Evolutionary conservation across 2,113 vertebrate genomes (phyloP), one percentile per base, ranked within the genome.

Genomic region (Petrocephalus zakoni): DNA sequence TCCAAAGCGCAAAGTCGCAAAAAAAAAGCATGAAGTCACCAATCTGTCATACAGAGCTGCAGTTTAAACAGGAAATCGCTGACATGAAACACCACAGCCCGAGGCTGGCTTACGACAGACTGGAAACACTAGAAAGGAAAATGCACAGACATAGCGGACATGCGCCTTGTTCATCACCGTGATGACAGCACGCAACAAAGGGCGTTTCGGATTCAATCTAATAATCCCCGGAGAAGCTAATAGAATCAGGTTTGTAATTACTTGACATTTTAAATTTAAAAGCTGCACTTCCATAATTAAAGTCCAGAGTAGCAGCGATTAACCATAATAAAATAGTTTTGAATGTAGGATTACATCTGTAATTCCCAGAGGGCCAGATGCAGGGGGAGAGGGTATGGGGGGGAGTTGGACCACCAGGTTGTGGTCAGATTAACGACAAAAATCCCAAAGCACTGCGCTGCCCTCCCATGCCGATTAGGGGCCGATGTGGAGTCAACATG

Each of bases 271-370:
- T 84, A 92, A 93, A 92, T 53, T 89, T 87, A 72, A 95, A 94
- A 95, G 92, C 94, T 95, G 93, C 95, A 96, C 95, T 96, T 95
- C 91, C 92, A 92, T 95, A 95, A 96, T 96, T 96, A 95, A 94
- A 94, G 92, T 93, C 90, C 92, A 90, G 90, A 68, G 42, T 93
- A 94, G 94, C 93, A 92, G 93, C 91, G 11, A 37, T 94, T 82
- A 93, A 94, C 92, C 94, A 93, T 93, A 90, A 95, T 93, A 94
- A 95, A 96, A 93, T 93, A 89, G 92, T 94, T 95, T 91, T 91
- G 94, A 96, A 94, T 93, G 89, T 37, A 90, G 94, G 95, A 96
- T 96, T 96, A 95, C 94, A 96, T 89, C 86, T 22, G 87, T 93
- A 94, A 95, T 93, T 94, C 95, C 93, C 6, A 5, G 49, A 25